Evolutionary conservation across 2,888 invertebrate genomes (phyloP), one percentile per base, ranked within the genome.

Genomic region (Candidula unifasciata): DNA sequence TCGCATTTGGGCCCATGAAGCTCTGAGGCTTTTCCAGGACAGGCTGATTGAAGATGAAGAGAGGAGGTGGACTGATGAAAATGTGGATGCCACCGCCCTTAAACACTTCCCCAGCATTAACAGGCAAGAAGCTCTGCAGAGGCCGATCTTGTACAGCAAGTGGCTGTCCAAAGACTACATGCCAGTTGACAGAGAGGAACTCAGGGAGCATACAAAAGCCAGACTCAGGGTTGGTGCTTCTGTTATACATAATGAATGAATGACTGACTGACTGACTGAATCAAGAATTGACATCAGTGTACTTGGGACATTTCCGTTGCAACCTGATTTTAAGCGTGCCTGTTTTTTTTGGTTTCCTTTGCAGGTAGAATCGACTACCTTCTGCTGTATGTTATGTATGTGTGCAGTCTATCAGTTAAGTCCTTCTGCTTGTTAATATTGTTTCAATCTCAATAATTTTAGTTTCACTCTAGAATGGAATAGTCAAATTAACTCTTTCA

Each of bases 1-100:
- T 1, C 95, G 99, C n/a, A 95, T 99, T 35, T 99, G 99, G 99
- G 99, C 99, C 0, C 99, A 99, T 93, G 99, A 99, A 95, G 99
- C 98, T 0, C 95, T 99, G 8, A 96, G 99, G 74, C 95, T 99
- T 52, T 99, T 99, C 96, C 99, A 99, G 91, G 95, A 95, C 91
- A 93, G 94, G 92, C 95, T 99, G 88, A 99, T 99, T 0, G 97
- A 98, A 85, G 98, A 99, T 88, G 95, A 96, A 0, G 99, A 99
- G 94, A 95, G 99, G 78, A 95, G 96, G 82, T 99, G 99, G 99
- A 99, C 99, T 3, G 99, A 99, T 93, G 98, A 99, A 91, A 97
- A 99, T 92, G 98, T 99, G 88, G 98, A 99, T 93, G 95, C 88
- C 74, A 91, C 93, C 16, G 94, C 93, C 13, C 95, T 97, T 94